Conservation (phyloP, 1,140 invertebrate species). For the Stegodyphus mimosarum region DNA sequence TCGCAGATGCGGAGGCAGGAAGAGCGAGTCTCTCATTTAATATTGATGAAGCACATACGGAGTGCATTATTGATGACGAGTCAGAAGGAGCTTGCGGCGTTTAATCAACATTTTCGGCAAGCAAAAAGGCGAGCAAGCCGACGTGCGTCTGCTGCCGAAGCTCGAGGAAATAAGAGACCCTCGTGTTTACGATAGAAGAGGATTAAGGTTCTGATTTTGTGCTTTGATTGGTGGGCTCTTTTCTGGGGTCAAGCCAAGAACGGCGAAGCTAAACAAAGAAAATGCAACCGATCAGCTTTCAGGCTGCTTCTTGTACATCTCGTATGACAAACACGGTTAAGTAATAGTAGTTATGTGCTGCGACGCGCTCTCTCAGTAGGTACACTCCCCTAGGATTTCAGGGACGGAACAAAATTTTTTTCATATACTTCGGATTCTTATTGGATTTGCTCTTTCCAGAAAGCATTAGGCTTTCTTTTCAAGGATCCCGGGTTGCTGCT, state of each 20-base stretch:
- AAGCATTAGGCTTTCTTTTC: conserved; percentile 35
- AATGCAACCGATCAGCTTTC: conserved; percentile 46
- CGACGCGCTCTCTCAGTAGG: conserved; percentile 8
- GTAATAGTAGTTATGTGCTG: conserved; percentile 59
- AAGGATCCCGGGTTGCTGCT: not conserved
- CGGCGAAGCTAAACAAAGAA: conserved; percentile 56
- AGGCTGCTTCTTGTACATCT: conserved; percentile 14
- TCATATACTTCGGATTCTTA: conserved; percentile 41
- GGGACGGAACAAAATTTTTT: conserved; percentile 20
- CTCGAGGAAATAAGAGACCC: conserved; percentile 13
- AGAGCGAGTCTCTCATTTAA: conserved; percentile 38
- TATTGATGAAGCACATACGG: conserved; percentile 53
- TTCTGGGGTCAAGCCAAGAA: conserved; percentile 56
- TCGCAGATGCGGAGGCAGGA: conserved; percentile 28
- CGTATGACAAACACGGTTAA: conserved; percentile 60
- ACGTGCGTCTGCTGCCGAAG: conserved; percentile 36
- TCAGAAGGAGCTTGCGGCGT: conserved; percentile 56
- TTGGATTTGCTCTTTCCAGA: conserved; percentile 38
- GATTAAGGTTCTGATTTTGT: conserved; percentile 58
- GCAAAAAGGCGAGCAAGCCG: conserved; percentile 50
- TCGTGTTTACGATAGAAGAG: conserved; percentile 58
- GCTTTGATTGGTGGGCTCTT: conserved; percentile 55
- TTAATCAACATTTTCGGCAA: conserved; percentile 61
- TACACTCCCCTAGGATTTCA: not conserved
- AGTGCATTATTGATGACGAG: conserved; percentile 58